Evolutionary conservation across 2,888 invertebrate genomes (phyloP).

Genomic region (Heliconius ismenius): DNA sequence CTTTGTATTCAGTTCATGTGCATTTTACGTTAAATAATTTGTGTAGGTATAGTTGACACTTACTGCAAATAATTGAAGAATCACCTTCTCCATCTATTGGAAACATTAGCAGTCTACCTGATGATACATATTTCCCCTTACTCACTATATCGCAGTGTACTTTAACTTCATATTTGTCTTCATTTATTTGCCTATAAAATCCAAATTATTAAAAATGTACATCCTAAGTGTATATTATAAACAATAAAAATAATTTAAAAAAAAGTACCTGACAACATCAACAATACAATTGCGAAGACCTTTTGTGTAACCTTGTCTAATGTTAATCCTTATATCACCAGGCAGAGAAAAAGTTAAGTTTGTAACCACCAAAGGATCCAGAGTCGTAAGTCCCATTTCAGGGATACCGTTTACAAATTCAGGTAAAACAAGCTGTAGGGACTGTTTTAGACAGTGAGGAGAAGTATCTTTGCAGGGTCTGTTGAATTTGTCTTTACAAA

Average conservation of each 20-base stretch:
- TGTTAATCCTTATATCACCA: conserved; percentile 54
- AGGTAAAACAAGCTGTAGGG: conserved; percentile 53
- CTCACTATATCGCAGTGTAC: conserved; percentile 62
- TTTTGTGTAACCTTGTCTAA: conserved; percentile 53
- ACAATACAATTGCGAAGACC: conserved; percentile 60
- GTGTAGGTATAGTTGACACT: conserved; percentile 44
- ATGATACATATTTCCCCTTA: conserved; percentile 61
- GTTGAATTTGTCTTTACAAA: conserved; percentile 48
- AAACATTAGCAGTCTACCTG: conserved; percentile 59
- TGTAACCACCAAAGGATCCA: conserved; percentile 59
- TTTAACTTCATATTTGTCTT: conserved; percentile 53
- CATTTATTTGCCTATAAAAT: conserved; percentile 49
- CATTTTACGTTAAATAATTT: neutral
- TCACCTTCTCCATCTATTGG: conserved; percentile 62
- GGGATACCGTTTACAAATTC: conserved; percentile 54
- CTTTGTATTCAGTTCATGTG: neutral
- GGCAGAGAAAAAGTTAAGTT: conserved; percentile 54
- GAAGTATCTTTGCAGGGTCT: conserved; percentile 53
- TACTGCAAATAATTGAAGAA: conserved; percentile 60
- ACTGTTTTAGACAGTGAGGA: conserved; percentile 53
- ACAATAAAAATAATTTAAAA: neutral
- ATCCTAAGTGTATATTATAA: no score
- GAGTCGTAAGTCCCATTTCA: conserved; percentile 52
- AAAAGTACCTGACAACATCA: conserved; percentile 55
- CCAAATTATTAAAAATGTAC: neutral